These are phyloP conservation scores for Macroramphosus scolopax DNA, from an alignment of 2,797 vertebrate genomes.

Conservation along the genomic window DNA sequence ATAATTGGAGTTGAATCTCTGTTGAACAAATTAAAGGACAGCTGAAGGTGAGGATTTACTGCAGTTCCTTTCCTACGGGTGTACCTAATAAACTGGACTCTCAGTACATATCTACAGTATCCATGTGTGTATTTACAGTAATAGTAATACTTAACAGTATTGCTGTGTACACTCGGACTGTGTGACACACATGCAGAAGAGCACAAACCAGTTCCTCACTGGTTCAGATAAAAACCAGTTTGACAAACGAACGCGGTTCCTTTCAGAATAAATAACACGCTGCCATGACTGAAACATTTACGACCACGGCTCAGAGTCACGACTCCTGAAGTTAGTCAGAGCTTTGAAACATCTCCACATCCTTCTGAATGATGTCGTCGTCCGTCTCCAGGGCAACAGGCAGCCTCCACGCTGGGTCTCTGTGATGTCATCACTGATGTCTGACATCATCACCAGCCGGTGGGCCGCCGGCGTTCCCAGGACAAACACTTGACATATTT, in stretches of 20 bases:
- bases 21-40: neutral
- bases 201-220: slow-evolving; percentile 15
- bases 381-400: too few species aligned
- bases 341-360: too few species aligned
- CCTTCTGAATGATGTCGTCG: too few species aligned
- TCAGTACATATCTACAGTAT: neutral
- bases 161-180: slow-evolving; percentile 14
- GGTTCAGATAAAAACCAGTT: slow-evolving; percentile 22
- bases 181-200: slow-evolving; percentile 42
- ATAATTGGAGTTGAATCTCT: too few species aligned
- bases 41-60: too few species aligned
- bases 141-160: slow-evolving; percentile 11
- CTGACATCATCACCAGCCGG: too few species aligned
- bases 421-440: too few species aligned
- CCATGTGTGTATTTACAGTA: neutral
- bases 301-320: too few species aligned
- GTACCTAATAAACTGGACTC: neutral
- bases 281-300: neutral
- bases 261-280: slow-evolving; percentile 12
- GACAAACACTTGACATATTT: too few species aligned
- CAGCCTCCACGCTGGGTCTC: too few species aligned
- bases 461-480: too few species aligned
- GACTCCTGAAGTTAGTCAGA: too few species aligned
- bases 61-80: neutral
- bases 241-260: slow-evolving; percentile 18